A percentile compares a stretch with the other conserved stretches of the same genome.
phyloP scores from a whole-genome alignment of 2,113 vertebrate genomes.

The Cephalopholis sonnerati region DNA sequence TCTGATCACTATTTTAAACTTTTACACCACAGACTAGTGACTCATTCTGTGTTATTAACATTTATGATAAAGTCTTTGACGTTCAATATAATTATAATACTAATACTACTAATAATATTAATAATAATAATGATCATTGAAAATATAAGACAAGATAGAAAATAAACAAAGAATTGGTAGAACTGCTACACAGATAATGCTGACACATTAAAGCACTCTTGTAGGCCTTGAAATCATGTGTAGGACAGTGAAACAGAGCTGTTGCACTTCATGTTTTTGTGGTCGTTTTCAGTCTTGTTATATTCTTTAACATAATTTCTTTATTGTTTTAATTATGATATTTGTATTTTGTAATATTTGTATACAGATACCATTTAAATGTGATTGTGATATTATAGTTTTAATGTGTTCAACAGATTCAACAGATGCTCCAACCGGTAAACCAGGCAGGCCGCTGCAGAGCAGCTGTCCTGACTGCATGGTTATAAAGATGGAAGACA shows the following conservation, averaged over 20 bases:
- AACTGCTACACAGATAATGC: neutral
- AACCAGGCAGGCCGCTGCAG: neutral
- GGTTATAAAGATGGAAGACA: fast-evolving
- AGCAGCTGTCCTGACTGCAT: slow-evolving; percentile 56
- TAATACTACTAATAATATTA: neutral
- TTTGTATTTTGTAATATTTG: neutral
- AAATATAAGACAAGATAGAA: neutral
- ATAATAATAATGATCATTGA: neutral
- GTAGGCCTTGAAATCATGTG: neutral
- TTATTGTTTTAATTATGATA: neutral
- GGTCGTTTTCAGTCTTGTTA: neutral
- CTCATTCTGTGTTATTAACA: too few relatives aligned
- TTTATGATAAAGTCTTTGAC: too few relatives aligned
- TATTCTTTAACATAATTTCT: neutral
- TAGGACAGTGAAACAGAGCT: neutral
- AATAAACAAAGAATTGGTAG: too few relatives aligned
- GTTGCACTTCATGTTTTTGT: neutral
- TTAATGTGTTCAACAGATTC: neutral
- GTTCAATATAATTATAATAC: too few relatives aligned
- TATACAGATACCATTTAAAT: too few relatives aligned
- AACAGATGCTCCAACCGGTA: neutral
- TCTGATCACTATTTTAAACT: neutral
- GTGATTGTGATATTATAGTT: neutral
- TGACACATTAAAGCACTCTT: neutral
- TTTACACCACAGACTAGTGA: neutral